These are phyloP conservation scores for Drosophila tristis DNA, from an alignment of 1,140 invertebrate genomes.

Conservation along the genomic window DNA sequence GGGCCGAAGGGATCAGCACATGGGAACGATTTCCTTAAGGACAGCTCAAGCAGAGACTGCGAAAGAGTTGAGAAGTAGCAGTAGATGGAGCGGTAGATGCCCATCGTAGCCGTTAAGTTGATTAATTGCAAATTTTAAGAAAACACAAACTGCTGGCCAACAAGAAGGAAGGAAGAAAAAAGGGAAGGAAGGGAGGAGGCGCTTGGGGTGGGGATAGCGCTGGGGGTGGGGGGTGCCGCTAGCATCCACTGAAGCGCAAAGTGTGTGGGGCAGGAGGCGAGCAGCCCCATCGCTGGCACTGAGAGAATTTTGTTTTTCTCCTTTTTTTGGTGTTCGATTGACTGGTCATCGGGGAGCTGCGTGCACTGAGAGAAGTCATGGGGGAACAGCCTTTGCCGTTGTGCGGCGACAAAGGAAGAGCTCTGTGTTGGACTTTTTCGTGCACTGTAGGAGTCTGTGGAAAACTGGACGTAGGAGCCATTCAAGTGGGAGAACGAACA, in stretches of 20 bases:
- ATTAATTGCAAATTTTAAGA: conserved; percentile 55
- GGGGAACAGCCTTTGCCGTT: no score
- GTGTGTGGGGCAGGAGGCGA: no score
- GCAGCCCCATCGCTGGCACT: no score
- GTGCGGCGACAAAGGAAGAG: no score
- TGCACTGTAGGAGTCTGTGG: not conserved
- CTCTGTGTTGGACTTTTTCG: not conserved
- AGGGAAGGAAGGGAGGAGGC: not conserved
- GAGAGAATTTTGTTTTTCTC: no score
- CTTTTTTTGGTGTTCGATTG: no score
- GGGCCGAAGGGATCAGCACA: no score
- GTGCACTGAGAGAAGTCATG: no score
- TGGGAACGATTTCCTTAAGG: conserved; percentile 3
- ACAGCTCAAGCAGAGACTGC: not conserved
- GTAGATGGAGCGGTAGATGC: not conserved
- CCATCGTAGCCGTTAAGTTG: conserved; percentile 34
- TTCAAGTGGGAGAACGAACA: conserved; percentile 1
- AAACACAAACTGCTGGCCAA: conserved; percentile 45
- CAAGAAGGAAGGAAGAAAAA: not conserved
- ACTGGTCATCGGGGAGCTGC: no score
- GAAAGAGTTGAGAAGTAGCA: no score
- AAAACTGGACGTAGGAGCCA: not conserved
- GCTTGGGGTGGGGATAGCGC: no score
- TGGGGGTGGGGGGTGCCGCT: not conserved
- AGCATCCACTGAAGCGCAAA: not conserved